Base-by-base conservation (phyloP, 1,140 invertebrate species). In the Orussus abietinus region DNA sequence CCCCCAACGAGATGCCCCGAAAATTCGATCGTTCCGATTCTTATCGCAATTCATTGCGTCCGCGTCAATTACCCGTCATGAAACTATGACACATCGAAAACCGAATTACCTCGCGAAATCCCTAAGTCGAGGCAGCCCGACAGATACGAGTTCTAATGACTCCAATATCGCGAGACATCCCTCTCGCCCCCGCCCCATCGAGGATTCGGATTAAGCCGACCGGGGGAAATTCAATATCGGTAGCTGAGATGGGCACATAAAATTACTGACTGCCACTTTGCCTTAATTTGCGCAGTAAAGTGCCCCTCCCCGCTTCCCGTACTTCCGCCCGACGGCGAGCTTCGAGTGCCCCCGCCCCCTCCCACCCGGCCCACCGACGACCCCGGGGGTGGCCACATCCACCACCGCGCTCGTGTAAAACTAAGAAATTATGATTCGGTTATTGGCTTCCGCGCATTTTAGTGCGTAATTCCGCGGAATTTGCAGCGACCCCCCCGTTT, bases 191-290 rank as follows among this genome's bases (percentile, higher is more conserved):
- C 43, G 19, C 42, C 19, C 38, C 37, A 31, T 28, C 43, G 39
- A 60, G 57, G 60, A 72, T 68, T 68, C 50, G 63, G 67, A 71
- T 71, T 69, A 70, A 70, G 68, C 65, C n/a, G 63, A 68, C 64
- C 66, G 66, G 66, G n/a, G 63, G 65, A 73, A 71, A 73, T 72
- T 70, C 65, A 73, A 73, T 72, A 73, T 73, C 67, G 67, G 68
- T 68, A 65, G 69, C 64, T 70, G 64, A 66, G 67, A 72, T 70
- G 63, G 64, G 63, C 64, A 66, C 66, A 67, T 73, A 70, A 73
- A 72, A 70, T 72, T 68, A 73, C 66, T 57, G 66, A 70, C 67
- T 69, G 64, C 67, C 62, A 71, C 65, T 71, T 71, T 63, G 58
- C 62, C 65, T 70, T 72, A 68, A 73, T 70, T 73, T 71, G 61